Base-by-base conservation (phyloP, 2,888 invertebrate species). In the Eudemis profundana region DNA sequence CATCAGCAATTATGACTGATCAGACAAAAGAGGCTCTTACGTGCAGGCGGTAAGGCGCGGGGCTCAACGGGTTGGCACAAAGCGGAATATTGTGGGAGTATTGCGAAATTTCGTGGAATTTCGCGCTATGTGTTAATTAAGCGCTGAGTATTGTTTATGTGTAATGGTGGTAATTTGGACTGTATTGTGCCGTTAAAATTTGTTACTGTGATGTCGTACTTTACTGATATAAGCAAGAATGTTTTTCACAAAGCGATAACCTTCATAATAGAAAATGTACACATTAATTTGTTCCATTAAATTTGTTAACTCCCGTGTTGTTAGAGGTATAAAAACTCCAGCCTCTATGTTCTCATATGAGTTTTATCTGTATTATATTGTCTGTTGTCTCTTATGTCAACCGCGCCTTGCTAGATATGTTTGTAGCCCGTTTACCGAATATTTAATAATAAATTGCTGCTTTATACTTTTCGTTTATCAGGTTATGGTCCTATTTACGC, bases 81-180 rank as follows among this genome's bases (percentile, higher is more conserved):
- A 50, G 56, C 56, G 49, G 40, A 17, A 61, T 49, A 60, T 60
- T 50, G 49, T 7, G 38, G 54, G 63, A 42, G 50, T 44, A 57
- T 51, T 44, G 33, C 38, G 64, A 50, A 8, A 36, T 44, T 7
- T 19, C 17, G 42, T 8, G 50, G 33, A 57, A 64, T 51, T 51
- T 36, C 57, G 50, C 56, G 56, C 57, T 38, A 59, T 38, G 57
- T 64, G 64, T 64, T 64, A 64, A 64, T 64, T 64, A 64, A 64
- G 64, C 49, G 57, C 50, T n/a, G 57, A 57, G 64, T 42, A 64
- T 64, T 64, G 64, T 64, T 64, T 64, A 50, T 57, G 57, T 64
- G 49, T 64, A 64, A 64, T 59, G 57, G 42, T 17, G 36, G 64
- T 27, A 57, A 59, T 64, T 64, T 64, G 36, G 61, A 36, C 49